Conservation (phyloP, 1,140 invertebrate species). For the Drosophila pectinifera region DNA sequence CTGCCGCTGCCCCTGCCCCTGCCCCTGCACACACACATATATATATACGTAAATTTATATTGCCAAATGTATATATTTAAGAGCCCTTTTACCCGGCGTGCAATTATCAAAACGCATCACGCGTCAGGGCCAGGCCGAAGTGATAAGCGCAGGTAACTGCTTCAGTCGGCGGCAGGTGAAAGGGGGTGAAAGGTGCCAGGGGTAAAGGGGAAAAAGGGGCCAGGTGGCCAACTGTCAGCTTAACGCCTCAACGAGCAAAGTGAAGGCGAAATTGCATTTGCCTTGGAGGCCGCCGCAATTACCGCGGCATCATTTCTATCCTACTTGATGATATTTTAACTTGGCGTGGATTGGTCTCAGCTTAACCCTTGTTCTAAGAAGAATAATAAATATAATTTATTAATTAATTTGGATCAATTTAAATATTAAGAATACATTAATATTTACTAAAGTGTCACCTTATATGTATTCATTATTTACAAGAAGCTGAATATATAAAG, state of each 20-base stretch:
- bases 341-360: constrained; percentile 25
- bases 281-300: constrained; percentile 70
- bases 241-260: constrained; percentile 75
- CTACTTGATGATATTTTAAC: constrained; percentile 57
- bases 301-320: constrained; percentile 73
- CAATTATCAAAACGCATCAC: constrained; percentile 55
- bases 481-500: too few relatives aligned
- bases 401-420: not conserved
- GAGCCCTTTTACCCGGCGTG: constrained; percentile 29
- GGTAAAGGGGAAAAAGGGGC: constrained; percentile 2
- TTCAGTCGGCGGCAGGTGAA: constrained; percentile 9
- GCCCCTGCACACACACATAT: not conserved
- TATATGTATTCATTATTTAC: too few relatives aligned
- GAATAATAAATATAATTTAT: not conserved
- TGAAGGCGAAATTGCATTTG: constrained; percentile 63
- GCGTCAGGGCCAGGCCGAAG: constrained; percentile 48
- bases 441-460: too few relatives aligned
- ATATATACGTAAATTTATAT: constrained; percentile 27
- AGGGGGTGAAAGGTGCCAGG: constrained; percentile 5
- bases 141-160: constrained; percentile 38
- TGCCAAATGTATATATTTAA: constrained; percentile 44
- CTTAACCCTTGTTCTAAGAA: constrained; percentile 36
- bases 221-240: constrained; percentile 52
- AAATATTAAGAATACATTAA: not conserved
- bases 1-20: not conserved